These are phyloP conservation scores for Falco berigora DNA, from an alignment of 2,797 vertebrate species.

Conservation along the genomic window DNA sequence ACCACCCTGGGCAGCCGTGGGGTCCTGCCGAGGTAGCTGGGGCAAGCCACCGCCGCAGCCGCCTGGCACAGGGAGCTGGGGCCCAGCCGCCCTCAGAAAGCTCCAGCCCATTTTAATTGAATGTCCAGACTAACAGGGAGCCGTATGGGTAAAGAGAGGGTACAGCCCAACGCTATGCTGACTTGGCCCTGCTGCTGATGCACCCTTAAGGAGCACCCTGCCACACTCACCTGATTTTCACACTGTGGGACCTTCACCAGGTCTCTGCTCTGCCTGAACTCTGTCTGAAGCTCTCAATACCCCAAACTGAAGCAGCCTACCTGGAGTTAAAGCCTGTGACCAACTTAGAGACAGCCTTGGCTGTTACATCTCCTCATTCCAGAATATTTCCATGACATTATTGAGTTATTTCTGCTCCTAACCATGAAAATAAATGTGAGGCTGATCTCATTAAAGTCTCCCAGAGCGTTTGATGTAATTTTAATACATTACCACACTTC, in stretches of 20 bases:
- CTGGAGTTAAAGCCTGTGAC: not conserved
- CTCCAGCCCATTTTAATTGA: not conserved
- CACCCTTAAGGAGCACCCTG: not conserved
- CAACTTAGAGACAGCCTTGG: not conserved
- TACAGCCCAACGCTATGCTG: not conserved
- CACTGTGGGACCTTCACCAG: not conserved
- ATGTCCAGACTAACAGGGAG: not conserved
- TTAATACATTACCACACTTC: constrained; percentile 31
- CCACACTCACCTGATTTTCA: not conserved
- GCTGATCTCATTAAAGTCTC: constrained; percentile 49
- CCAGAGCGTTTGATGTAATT: constrained; percentile 54
- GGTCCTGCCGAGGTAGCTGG: not conserved
- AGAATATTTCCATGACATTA: constrained; percentile 50
- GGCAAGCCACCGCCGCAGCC: not conserved
- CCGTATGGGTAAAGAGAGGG: not conserved
- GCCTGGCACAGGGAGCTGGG: not conserved
- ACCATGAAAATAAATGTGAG: constrained; percentile 35
- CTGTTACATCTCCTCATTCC: constrained; percentile 16
- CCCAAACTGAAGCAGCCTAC: not conserved
- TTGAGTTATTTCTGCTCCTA: constrained; percentile 51
- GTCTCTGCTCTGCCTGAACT: not conserved
- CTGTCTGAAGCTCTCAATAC: not conserved
- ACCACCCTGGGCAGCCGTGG: not conserved
- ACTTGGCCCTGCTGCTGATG: not conserved
- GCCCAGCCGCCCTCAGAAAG: not conserved